Evolutionary conservation across 1,140 invertebrate genomes (phyloP).

Genomic region (Planococcus citri): DNA sequence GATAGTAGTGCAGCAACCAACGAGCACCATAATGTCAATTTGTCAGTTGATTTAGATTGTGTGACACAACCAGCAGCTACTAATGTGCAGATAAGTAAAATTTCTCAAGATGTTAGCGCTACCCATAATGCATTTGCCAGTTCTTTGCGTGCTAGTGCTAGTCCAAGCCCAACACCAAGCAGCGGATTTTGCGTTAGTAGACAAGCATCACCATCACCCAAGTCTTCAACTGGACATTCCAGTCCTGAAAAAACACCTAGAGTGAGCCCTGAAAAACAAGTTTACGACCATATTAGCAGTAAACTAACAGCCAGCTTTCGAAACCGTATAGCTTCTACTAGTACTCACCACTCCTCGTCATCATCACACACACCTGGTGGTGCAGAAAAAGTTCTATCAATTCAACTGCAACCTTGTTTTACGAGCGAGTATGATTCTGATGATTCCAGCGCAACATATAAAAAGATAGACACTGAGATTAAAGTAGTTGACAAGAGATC

Average conservation of each 20-base stretch:
- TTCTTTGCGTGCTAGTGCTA: slow-evolving; percentile 44
- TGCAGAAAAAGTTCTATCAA: no score
- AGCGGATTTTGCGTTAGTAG: slow-evolving; percentile 27
- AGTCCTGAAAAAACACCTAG: slow-evolving; percentile 28
- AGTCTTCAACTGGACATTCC: slow-evolving; percentile 6
- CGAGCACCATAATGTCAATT: no score
- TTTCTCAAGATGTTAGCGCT: slow-evolving; percentile 45
- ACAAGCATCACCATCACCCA: slow-evolving; percentile 36
- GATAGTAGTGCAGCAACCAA: no score
- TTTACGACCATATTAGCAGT: neutral
- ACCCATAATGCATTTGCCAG: slow-evolving; percentile 57
- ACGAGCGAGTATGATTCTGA: neutral
- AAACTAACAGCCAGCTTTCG: neutral
- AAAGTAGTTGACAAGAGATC: no score
- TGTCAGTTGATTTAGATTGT: no score
- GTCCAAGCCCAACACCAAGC: slow-evolving; percentile 37
- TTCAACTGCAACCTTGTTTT: no score
- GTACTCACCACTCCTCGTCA: neutral
- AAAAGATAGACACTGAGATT: no score
- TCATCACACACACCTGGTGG: no score
- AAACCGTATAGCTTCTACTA: slow-evolving; percentile 12
- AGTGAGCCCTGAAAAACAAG: slow-evolving; percentile 13
- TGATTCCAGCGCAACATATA: slow-evolving; percentile 20
- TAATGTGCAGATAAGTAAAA: slow-evolving; percentile 43
- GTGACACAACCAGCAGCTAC: no score